Evolutionary conservation across 2,797 vertebrate species (phyloP).

Genomic region (Anguilla megastoma): DNA sequence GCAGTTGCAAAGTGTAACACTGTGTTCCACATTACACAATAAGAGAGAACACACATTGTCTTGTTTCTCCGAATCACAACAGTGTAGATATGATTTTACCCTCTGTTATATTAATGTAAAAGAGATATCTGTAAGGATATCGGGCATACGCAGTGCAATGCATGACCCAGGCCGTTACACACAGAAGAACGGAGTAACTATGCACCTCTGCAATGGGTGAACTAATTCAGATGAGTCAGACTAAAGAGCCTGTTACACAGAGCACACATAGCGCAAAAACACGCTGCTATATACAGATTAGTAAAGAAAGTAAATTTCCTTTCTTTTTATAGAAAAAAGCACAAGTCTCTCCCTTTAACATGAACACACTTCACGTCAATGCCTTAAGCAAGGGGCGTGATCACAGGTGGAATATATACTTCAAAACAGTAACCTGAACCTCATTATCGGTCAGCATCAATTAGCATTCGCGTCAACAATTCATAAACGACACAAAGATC

Average conservation of each 20-base stretch:
- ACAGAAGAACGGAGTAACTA: not conserved
- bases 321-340: not conserved
- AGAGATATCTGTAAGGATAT: not conserved
- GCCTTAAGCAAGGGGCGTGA: not conserved
- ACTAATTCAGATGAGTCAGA: not conserved
- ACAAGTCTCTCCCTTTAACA: not conserved
- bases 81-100: not conserved
- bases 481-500: not conserved
- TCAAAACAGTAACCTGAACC: not conserved
- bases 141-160: not conserved
- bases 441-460: not conserved
- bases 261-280: not conserved
- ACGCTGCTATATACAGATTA: not conserved
- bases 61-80: not conserved
- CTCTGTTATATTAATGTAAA: not conserved
- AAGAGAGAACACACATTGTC: not conserved
- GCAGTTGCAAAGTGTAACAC: too few species aligned
- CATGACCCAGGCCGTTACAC: not conserved
- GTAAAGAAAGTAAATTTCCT: not conserved
- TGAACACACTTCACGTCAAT: not conserved
- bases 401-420: not conserved
- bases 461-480: not conserved
- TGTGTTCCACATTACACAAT: not conserved
- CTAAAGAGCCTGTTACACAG: not conserved
- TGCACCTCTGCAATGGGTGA: not conserved